Base-by-base conservation (phyloP, 1,140 invertebrate genomes). In the Macrotrachela quadricornifera region DNA sequence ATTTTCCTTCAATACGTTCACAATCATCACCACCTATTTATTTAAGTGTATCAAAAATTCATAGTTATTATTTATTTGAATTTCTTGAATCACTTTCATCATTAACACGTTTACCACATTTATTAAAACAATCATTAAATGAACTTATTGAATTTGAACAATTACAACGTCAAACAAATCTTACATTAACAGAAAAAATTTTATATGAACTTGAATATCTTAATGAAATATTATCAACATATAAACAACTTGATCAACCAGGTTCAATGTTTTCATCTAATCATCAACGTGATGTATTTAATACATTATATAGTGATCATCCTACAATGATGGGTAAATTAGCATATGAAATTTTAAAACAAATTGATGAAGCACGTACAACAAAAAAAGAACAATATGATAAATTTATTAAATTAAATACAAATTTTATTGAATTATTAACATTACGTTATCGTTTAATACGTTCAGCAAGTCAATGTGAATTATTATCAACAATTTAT, bases 251-350 rank as follows among this genome's bases (percentile, higher is more conserved):
- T 60, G 56, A 60, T 1, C 56, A 55, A 38, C 51, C 62, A 0
- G 67, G 67, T 10, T 47, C 52, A 0, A 57, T 59, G 10, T 71
- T 58, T 56, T 61, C 64, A 6, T 51, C 57, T 21, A 61, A 69
- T 49, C 56, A 64, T 30, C 64, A 69, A 49, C 65, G 64, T 60
- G 67, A 69, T 59, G 58, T 59, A 39, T 69, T 69, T 55, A 58
- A 62, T 51, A 63, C 59, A 13, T 58, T 60, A 16, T 67, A 61
- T 59, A 61, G 61, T 42, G 66, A 69, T 37, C 65, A 70, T 48
- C 66, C 68, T 1, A 46, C 60, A 43, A 62, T 68, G 56, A 57
- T 68, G 54, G 61, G 60, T 59, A 60, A 66, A 50, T 59, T 67
- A 16, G 62, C 63, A 14, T 54, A 61, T 17, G 55, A 49, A 18